Percentiles rank a stretch among this genome's conserved stretches.
phyloP scores from a whole-genome alignment of 92 coral and sea anemone genomes.

The Heteractis magnifica region DNA sequence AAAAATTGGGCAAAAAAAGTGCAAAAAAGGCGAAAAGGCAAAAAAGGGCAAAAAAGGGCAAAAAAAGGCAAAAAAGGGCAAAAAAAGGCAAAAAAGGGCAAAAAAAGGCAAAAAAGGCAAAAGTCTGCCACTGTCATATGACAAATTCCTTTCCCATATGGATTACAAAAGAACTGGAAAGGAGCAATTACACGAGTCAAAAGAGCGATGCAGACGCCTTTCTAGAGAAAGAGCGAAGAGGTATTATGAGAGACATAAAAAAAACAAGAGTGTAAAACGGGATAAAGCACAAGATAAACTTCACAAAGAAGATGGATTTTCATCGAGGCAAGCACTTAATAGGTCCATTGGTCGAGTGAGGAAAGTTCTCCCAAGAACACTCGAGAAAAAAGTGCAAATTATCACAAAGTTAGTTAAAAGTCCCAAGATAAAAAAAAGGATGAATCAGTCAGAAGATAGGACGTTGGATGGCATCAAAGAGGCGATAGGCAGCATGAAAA shows the following conservation, averaged over 20 bases:
- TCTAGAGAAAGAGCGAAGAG: neutral
- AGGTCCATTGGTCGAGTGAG: neutral
- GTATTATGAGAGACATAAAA: neutral
- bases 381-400: neutral
- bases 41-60: neutral
- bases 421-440: neutral
- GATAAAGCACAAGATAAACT: neutral
- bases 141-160: neutral
- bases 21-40: neutral
- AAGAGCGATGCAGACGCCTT: neutral
- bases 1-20: neutral
- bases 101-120: neutral
- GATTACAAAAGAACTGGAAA: neutral
- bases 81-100: neutral
- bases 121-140: neutral
- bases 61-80: neutral
- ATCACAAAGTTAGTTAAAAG: neutral
- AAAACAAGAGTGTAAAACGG: neutral
- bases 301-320: neutral
- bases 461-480: neutral
- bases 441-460: neutral
- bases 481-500: neutral
- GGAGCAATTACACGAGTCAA: neutral
- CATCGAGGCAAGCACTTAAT: neutral
- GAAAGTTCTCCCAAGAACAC: neutral